Base-by-base conservation (phyloP, 92 coral and sea anemone species). In the Chrysogorgia sp. region DNA sequence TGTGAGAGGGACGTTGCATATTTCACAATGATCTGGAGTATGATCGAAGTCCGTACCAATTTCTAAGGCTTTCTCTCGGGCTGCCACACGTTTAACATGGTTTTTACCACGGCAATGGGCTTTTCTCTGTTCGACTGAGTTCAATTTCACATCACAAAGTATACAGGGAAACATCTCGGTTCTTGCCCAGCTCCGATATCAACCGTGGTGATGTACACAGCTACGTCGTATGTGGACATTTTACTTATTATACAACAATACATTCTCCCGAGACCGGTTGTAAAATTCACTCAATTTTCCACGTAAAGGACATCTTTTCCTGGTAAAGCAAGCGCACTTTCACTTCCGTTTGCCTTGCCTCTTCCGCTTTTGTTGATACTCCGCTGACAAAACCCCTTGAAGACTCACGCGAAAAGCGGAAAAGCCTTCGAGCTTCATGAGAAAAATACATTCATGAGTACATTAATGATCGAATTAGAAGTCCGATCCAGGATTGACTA, bases 71-170 rank as follows among this genome's bases (percentile, higher is more conserved):
- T 81, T 77, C 20, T 76, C 68, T 67, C 79, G 48, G 8, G 88
- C 81, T 67, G 75, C 79, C 30, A 76, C 40, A 10, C 77, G 75
- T 41, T 84, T 84, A 34, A 76, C 60, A 52, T 84, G 88, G 12
- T 74, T 84, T 69, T 84, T 84, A 22, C 88, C 88, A 23, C 81
- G 81, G 45, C 76, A 81, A 26, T 84, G 88, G 4, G 88, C 81
- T 12, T 47, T 70, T 34, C 50, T 53, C 63, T 84, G 88, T 71
- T 84, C 88, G 12, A 45, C 63, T 28, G 88, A 84, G 78, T 84
- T 84, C 6, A 84, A 50, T 69, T 74, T 61, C 15, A 84, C 88
- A 34, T 84, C 88, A 69, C 88, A 84, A 33, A 84, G 67, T 13
- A 59, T 49, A 76, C 88, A 84, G 14, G 83, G 64, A 70, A 47